Evolutionary conservation across 2,113 vertebrate genomes (phyloP), one percentile per base, ranked within the genome.

Genomic region (Sceloporus undulatus): DNA sequence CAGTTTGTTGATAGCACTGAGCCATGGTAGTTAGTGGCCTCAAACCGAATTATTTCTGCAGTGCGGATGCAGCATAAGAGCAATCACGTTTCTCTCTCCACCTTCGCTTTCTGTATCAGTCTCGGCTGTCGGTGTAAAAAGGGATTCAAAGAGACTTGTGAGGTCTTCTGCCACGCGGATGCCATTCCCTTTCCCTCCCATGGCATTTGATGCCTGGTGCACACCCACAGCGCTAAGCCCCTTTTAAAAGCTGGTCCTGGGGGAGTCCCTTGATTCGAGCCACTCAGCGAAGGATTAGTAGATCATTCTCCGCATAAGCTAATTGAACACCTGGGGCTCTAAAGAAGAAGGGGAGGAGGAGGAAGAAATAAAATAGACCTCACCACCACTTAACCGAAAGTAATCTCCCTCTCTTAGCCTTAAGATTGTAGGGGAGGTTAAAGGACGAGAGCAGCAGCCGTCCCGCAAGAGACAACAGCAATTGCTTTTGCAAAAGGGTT

Each of bases 221-320:
- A 77, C n/a, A 56, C 92, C 76, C 78, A 25, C 34, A 23, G 66
- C 73, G 79, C 40, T 0, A 0, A 88, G 56, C 81, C 23, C 76
- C 89, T 77, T 93, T 91, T 75, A 87, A 83, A 84, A 95, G 16
- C 54, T 2, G 3, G 6, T 71, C 87, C 66, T 90, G 68, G 29
- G 66, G 80, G 9, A 4, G 48, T 83, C 89, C 78, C 79, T 88
- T 80, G 65, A 52, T 86, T 38, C 77, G 68, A 90, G 4, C 75
- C 65, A 85, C 52, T 68, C 62, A 85, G 66, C 71, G 65, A 85
- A 82, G 80, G 82, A 91, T 83, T 65, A 90, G 86, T 29, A 87
- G 85, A 80, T 92, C 29, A 27, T 73, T 75, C 54, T 86, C 83
- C 78, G 71, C 0, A 1, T 18, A 71, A 71, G 66, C 87, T 89